Evolutionary conservation across 1,140 invertebrate species (phyloP).

Genomic region (Centruroides vittatus): DNA sequence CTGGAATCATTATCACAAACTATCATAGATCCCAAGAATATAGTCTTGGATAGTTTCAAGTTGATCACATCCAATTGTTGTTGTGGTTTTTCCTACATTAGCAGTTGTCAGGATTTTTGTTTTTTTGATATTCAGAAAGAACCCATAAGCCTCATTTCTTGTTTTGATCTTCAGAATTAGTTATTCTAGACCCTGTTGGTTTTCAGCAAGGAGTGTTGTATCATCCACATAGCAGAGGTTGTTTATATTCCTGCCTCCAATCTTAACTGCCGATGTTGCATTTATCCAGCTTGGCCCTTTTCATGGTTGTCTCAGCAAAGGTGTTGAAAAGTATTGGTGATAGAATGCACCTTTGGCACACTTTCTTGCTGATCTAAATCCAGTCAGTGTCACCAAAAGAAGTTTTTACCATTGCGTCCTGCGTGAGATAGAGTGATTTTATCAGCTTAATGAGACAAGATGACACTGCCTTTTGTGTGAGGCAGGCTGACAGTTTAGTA

Average conservation of each 20-base stretch:
- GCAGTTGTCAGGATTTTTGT: neutral
- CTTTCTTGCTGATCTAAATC: neutral
- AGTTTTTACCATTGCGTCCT: neutral
- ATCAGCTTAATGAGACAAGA: too few species aligned
- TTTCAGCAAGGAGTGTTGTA: neutral
- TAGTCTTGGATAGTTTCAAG: too few species aligned
- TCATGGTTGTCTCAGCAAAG: neutral
- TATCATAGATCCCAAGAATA: too few species aligned
- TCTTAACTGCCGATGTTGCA: neutral
- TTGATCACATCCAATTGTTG: too few species aligned
- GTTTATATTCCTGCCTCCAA: too few species aligned
- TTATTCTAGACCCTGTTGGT: neutral
- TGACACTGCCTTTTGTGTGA: too few species aligned
- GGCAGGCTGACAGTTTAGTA: neutral
- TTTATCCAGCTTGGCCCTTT: neutral
- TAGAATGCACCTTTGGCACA: slow-evolving; percentile 1
- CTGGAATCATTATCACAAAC: too few species aligned
- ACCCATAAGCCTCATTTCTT: too few species aligned
- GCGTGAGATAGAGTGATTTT: too few species aligned
- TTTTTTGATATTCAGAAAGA: neutral
- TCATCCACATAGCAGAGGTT: too few species aligned
- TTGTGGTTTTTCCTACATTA: too few species aligned
- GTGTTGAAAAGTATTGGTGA: neutral
- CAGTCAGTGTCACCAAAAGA: neutral
- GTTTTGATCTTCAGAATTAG: too few species aligned